Evolutionary conservation across 2,797 vertebrate genomes (phyloP).

Genomic region (Pangasius djambal): DNA sequence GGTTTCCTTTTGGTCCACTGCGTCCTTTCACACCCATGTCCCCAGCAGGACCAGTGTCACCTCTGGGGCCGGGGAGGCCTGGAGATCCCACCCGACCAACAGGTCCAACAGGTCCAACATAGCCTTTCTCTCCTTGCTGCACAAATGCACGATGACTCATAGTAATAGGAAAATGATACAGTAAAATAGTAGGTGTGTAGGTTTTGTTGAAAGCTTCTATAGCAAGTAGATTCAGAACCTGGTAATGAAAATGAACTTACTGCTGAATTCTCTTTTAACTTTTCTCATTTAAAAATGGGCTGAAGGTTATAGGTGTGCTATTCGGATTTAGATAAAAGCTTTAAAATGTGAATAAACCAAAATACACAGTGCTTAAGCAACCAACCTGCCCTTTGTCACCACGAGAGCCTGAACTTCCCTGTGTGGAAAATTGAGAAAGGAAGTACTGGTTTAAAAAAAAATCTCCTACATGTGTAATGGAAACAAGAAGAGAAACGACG

Average conservation of each 20-base stretch:
- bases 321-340: neutral
- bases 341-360: neutral
- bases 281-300: neutral
- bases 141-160: slow-evolving; percentile 24
- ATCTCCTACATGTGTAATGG: slow-evolving; percentile 12
- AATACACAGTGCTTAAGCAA: slow-evolving; percentile 9
- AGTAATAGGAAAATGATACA: neutral
- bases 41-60: slow-evolving; percentile 69
- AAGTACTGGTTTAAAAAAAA: slow-evolving; percentile 49
- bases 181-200: neutral
- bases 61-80: slow-evolving; percentile 78
- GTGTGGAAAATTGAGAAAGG: slow-evolving; percentile 47
- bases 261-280: neutral
- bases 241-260: neutral
- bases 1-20: slow-evolving; percentile 72
- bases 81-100: slow-evolving; percentile 72
- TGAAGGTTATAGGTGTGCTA: neutral
- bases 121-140: slow-evolving; percentile 74
- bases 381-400: slow-evolving; percentile 82
- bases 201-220: neutral
- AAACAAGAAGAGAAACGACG: slow-evolving; percentile 46
- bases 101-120: slow-evolving; percentile 62
- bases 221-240: neutral
- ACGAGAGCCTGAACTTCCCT: slow-evolving; percentile 68
- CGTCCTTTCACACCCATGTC: slow-evolving; percentile 71